These are phyloP conservation scores for Gephyroberyx darwinii DNA, from an alignment of 2,797 vertebrate species.

Conservation along the genomic window DNA sequence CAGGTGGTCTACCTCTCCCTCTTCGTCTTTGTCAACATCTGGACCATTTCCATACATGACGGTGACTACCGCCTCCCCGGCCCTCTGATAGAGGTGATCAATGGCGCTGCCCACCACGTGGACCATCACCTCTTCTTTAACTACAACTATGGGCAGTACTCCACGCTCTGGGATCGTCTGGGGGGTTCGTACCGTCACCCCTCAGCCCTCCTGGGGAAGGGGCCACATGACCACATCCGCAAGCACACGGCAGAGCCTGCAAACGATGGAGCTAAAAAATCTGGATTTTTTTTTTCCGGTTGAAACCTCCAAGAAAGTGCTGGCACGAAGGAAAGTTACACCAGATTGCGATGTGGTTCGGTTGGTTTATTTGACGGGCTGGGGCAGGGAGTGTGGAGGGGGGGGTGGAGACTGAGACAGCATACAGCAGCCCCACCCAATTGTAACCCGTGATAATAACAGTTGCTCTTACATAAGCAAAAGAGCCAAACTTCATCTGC, in stretches of 20 bases:
- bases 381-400: too few relatives aligned
- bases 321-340: background rate
- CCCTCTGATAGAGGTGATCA: slow-evolving; percentile 83
- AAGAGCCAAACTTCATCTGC: too few relatives aligned
- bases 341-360: background rate
- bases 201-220: slow-evolving; percentile 84
- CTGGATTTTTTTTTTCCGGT: background rate
- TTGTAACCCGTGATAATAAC: too few relatives aligned
- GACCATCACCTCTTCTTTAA: slow-evolving; percentile 95
- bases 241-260: slow-evolving; percentile 72
- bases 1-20: slow-evolving; percentile 89
- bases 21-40: slow-evolving; percentile 93
- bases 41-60: slow-evolving; percentile 96
- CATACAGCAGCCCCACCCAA: too few relatives aligned
- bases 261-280: slow-evolving; percentile 16
- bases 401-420: too few relatives aligned
- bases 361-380: too few relatives aligned
- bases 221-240: slow-evolving; percentile 83
- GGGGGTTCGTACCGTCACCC: slow-evolving; percentile 92
- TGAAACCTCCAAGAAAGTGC: background rate
- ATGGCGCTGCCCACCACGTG: slow-evolving; percentile 91
- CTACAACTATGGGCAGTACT: slow-evolving; percentile 97
- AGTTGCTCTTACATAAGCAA: too few relatives aligned
- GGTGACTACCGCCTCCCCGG: slow-evolving; percentile 88
- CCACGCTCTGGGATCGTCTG: slow-evolving; percentile 93